phyloP scores from a whole-genome alignment of 2,797 vertebrate species.

The Pteropus rufus region DNA sequence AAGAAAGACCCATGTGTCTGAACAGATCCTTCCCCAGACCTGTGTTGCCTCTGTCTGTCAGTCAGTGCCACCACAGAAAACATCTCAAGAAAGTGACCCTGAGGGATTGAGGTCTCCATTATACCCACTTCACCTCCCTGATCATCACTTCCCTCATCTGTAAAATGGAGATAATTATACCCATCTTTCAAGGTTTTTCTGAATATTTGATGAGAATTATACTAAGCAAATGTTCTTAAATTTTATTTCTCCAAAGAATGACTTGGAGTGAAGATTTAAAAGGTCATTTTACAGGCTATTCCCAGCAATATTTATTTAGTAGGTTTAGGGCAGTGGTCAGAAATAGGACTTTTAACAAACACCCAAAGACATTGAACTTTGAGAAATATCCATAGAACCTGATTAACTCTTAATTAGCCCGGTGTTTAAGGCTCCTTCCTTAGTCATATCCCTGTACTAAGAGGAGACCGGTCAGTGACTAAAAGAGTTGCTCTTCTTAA shows the following conservation, averaged over 20 bases:
- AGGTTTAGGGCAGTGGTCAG: not conserved
- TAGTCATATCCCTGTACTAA: not conserved
- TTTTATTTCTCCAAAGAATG: not conserved
- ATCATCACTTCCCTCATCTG: not conserved
- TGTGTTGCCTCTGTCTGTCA: accelerated
- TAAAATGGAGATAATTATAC: not conserved
- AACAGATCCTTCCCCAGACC: no score
- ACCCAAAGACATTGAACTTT: not conserved
- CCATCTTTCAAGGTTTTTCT: not conserved
- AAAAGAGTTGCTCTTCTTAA: not conserved
- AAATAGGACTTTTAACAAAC: not conserved
- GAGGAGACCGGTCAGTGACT: accelerated
- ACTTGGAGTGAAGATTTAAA: not conserved
- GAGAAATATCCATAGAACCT: not conserved
- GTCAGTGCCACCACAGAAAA: not conserved
- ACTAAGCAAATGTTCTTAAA: not conserved
- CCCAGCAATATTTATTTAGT: not conserved
- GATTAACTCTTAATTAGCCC: not conserved
- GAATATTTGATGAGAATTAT: not conserved
- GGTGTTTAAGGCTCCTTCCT: not conserved
- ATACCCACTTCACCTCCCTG: accelerated
- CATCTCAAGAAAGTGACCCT: not conserved
- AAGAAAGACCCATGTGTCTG: not conserved
- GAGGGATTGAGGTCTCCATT: not conserved
- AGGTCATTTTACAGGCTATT: not conserved